Evolutionary conservation across 64 coral and sea anemone genomes (phyloP).

Genomic region (Montipora sp.): DNA sequence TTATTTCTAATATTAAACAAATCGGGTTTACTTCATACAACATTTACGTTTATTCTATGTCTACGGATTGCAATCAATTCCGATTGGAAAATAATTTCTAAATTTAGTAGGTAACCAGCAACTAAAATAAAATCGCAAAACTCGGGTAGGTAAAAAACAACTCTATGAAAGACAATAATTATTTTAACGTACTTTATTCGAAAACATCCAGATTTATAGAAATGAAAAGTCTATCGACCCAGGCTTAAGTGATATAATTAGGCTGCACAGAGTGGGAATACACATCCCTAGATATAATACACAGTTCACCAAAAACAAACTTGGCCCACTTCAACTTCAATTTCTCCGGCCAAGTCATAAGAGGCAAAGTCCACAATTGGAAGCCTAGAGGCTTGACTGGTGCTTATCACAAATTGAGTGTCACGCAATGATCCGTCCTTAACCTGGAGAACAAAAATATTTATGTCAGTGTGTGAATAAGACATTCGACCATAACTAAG

Average conservation of each 20-base stretch:
- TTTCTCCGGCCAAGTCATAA: conserved; percentile 57
- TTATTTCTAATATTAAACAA: neutral
- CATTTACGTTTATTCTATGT: neutral
- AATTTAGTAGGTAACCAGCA: neutral
- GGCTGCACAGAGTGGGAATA: neutral
- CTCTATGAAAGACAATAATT: neutral
- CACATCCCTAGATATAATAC: conserved; percentile 35
- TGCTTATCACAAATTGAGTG: conserved; percentile 41
- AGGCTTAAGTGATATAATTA: neutral
- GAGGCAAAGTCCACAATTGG: conserved; percentile 67
- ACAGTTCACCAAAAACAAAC: conserved; percentile 77
- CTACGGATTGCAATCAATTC: conserved; percentile 29
- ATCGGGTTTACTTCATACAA: neutral
- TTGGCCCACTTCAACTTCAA: conserved; percentile 66
- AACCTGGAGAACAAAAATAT: conserved; percentile 12
- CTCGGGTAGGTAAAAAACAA: neutral
- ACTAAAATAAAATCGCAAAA: neutral
- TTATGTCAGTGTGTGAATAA: too few species aligned
- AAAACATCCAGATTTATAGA: neutral
- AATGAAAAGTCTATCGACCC: neutral
- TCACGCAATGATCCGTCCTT: conserved; percentile 42
- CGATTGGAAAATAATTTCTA: conserved; percentile 27
- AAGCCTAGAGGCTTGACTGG: conserved; percentile 49
- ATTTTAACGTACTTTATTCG: neutral
- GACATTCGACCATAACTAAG: neutral